Percentiles rank a stretch among this genome's conserved stretches.
Evolutionary conservation across 37 sponge, comb jelly and placozoan genomes (phyloP).

Genomic region (Theonella swinhoei): DNA sequence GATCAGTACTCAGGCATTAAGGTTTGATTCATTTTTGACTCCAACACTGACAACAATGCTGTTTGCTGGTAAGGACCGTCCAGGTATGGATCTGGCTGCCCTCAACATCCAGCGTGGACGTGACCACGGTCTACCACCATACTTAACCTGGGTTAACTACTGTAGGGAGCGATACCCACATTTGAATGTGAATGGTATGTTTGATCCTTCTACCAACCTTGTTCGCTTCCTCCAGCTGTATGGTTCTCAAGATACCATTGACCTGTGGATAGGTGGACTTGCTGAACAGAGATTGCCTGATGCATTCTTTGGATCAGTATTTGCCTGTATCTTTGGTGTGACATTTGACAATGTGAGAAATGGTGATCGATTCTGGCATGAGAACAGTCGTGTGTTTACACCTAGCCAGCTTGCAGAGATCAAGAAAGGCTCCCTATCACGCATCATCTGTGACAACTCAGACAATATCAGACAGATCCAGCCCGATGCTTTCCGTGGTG

Average conservation of each 20-base stretch:
- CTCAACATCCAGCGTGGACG: constrained; percentile 91
- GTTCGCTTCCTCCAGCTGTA: constrained; percentile 49
- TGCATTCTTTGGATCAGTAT: constrained; percentile 82
- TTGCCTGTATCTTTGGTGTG: constrained; percentile 88
- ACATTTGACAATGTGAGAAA: constrained; percentile 69
- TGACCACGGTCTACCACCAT: constrained; percentile 89
- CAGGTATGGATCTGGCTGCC: constrained; percentile 80
- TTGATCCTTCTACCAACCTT: constrained; percentile 20
- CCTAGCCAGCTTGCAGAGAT: constrained; percentile 56
- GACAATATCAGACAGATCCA: constrained; percentile 60
- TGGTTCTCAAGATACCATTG: constrained; percentile 61
- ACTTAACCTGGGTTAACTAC: constrained; percentile 62
- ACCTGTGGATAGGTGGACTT: constrained; percentile 84
- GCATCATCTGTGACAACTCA: constrained; percentile 87
- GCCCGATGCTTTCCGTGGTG: constrained; percentile 64
- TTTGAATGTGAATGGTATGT: not conserved
- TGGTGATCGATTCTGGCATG: constrained; percentile 92
- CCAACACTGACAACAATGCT: constrained; percentile 63
- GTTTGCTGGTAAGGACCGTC: constrained; percentile 18
- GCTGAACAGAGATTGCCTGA: constrained; percentile 69
- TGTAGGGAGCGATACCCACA: constrained; percentile 39
- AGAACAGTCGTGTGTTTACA: constrained; percentile 71
- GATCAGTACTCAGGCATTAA: constrained; percentile 20
- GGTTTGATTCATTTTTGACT: constrained; percentile 75
- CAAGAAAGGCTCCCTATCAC: constrained; percentile 41